phyloP scores from a whole-genome alignment of 1,140 invertebrate genomes.

The Pemphigus obesinymphae region DNA sequence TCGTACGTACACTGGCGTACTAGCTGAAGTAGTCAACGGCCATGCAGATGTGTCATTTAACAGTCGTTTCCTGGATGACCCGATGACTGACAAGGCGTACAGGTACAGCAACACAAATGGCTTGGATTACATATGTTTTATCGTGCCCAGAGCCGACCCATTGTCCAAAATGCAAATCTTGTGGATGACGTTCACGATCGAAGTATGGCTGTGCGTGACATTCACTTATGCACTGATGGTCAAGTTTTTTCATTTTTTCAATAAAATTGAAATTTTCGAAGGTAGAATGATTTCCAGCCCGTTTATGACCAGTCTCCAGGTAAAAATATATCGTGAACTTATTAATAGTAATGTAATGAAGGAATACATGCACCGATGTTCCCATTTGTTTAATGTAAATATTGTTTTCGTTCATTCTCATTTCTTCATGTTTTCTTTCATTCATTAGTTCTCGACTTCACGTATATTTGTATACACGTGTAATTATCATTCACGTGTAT shows the following conservation, averaged over 20 bases:
- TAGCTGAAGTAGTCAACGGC: not conserved
- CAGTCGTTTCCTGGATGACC: slow-evolving; percentile 14
- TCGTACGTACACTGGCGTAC: not conserved
- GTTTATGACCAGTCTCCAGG: slow-evolving; percentile 15
- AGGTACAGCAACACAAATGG: not conserved
- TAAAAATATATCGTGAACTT: too few relatives aligned
- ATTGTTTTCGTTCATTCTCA: too few relatives aligned
- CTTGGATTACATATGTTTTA: slow-evolving; percentile 22
- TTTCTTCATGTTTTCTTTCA: too few relatives aligned
- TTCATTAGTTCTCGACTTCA: too few relatives aligned
- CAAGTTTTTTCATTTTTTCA: not conserved
- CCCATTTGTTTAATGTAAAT: too few relatives aligned
- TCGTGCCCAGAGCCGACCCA: not conserved
- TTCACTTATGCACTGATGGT: not conserved
- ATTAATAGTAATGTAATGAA: too few relatives aligned
- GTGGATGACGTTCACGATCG: slow-evolving; percentile 24
- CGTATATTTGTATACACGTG: too few relatives aligned
- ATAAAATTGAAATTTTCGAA: not conserved
- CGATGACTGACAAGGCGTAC: not conserved
- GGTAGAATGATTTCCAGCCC: not conserved
- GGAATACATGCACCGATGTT: too few relatives aligned
- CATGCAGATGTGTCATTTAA: not conserved
- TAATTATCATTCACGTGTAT: too few relatives aligned
- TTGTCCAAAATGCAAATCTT: not conserved
- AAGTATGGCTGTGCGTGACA: not conserved